phyloP scores from a whole-genome alignment of 2,797 vertebrate genomes.

The Vireo griseus region DNA sequence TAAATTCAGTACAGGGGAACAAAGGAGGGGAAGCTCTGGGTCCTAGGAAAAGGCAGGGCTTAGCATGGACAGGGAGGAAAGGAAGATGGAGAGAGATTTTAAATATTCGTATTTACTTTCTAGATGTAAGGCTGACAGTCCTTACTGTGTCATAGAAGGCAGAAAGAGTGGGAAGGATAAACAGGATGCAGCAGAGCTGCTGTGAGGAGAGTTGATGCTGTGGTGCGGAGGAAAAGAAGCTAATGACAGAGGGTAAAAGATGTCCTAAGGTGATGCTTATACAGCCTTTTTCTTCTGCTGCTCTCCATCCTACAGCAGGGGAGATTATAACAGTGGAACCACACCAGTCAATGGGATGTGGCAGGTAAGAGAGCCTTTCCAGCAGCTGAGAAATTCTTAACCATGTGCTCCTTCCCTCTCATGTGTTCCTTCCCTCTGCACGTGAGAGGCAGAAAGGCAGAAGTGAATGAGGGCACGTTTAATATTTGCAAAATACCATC shows the following conservation, averaged over 20 bases:
- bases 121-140: neutral
- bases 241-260: neutral
- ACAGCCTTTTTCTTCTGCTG: neutral
- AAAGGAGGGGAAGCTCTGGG: neutral
- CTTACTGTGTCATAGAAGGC: neutral
- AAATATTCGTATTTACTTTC: neutral
- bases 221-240: neutral
- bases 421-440: neutral
- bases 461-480: rapidly evolving
- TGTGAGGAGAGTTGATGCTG: neutral
- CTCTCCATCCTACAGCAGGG: neutral
- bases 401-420: rapidly evolving
- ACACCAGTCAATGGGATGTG: neutral
- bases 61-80: neutral
- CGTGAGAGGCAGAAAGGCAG: neutral
- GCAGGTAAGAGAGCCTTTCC: neutral
- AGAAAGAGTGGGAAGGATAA: neutral
- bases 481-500: neutral
- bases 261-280: neutral
- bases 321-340: neutral
- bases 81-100: neutral
- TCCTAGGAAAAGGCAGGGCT: neutral
- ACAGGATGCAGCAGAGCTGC: neutral
- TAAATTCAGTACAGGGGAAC: neutral
- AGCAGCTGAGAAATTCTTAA: neutral